Percentiles rank a stretch among this genome's conserved stretches.
Conservation (phyloP, 2,797 vertebrate genomes). For the Gymnoscopelus braueri region DNA sequence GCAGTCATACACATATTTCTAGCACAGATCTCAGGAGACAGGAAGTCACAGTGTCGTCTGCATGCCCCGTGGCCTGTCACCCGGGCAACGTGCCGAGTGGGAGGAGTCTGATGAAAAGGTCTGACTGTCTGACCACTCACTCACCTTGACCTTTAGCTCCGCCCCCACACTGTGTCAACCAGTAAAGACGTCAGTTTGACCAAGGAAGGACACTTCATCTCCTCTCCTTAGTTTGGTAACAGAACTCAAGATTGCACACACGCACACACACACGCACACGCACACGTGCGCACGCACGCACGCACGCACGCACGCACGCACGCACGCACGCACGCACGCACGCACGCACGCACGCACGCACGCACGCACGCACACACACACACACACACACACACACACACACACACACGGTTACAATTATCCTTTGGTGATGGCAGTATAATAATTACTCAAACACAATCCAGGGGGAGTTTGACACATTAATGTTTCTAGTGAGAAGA, state of each 20-base stretch:
- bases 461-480: slow-evolving; percentile 25
- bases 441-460: slow-evolving; percentile 33
- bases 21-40: slow-evolving; percentile 55
- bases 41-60: slow-evolving; percentile 45
- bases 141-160: not conserved
- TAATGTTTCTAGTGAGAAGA: slow-evolving; percentile 11
- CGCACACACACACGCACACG: slow-evolving; percentile 5
- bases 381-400: no score
- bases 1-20: slow-evolving; percentile 13
- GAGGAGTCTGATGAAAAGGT: slow-evolving; percentile 28
- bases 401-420: not conserved
- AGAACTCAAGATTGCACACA: slow-evolving; percentile 17
- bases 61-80: slow-evolving; percentile 38
- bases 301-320: no score
- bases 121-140: not conserved
- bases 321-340: no score
- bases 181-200: not conserved
- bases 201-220: no score
- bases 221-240: no score
- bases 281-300: slow-evolving; percentile 32
- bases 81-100: slow-evolving; percentile 24
- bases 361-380: no score
- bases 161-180: slow-evolving; percentile 10
- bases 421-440: slow-evolving; percentile 26
- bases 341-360: no score